These are phyloP conservation scores for Tetranychus truncatus DNA, from an alignment of 2,888 invertebrate species.

Conservation along the genomic window DNA sequence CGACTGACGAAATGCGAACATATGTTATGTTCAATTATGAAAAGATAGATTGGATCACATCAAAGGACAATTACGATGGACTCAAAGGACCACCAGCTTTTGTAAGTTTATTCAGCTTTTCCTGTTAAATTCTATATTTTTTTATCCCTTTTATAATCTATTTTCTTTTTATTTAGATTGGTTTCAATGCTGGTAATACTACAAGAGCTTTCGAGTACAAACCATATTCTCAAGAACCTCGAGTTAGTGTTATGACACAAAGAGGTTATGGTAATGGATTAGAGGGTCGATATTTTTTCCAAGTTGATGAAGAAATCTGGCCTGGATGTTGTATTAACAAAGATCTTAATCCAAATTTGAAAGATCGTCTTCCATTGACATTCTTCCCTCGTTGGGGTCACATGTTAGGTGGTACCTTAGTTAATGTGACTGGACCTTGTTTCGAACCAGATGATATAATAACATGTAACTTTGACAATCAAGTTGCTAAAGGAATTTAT, in stretches of 20 bases:
- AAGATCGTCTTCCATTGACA: slow-evolving; percentile 45
- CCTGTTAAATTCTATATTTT: background rate
- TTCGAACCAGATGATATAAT: slow-evolving; percentile 51
- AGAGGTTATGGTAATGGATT: slow-evolving; percentile 71
- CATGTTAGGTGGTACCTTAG: slow-evolving; percentile 89
- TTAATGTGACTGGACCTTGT: slow-evolving; percentile 91
- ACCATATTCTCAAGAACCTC: slow-evolving; percentile 71
- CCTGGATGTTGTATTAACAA: slow-evolving; percentile 57
- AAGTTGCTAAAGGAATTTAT: slow-evolving; percentile 28
- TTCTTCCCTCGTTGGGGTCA: slow-evolving; percentile 89
- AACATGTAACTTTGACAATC: slow-evolving; percentile 40
- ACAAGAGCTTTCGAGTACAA: slow-evolving; percentile 69
- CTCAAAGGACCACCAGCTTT: slow-evolving; percentile 71
- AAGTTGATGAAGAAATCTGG: slow-evolving; percentile 82
- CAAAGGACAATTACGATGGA: slow-evolving; percentile 66
- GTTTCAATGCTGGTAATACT: slow-evolving; percentile 90
- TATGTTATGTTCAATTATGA: slow-evolving; percentile 89
- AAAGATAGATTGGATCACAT: slow-evolving; percentile 70
- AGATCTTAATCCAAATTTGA: slow-evolving; percentile 27
- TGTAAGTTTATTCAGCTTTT: slow-evolving; percentile 22
- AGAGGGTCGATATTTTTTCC: slow-evolving; percentile 77
- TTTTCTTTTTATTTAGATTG: slow-evolving; percentile 39
- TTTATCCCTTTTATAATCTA: background rate
- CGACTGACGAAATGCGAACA: slow-evolving; percentile 78
- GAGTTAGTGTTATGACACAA: slow-evolving; percentile 59